Evolutionary conservation across 1,140 invertebrate species (phyloP).

Genomic region (Drosophila rhopaloa): DNA sequence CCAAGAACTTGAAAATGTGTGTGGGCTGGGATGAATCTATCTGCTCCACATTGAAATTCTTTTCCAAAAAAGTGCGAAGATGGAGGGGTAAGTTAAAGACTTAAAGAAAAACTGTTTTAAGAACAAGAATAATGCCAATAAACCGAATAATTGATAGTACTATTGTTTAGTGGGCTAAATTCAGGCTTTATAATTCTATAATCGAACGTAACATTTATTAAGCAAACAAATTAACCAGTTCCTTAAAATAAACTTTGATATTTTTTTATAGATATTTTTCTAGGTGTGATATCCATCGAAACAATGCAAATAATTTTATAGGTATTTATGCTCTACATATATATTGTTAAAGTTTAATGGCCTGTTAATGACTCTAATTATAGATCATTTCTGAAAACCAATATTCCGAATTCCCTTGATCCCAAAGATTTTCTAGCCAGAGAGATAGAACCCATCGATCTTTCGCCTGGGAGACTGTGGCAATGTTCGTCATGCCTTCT

Average conservation of each 20-base stretch:
- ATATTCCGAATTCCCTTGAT: not conserved
- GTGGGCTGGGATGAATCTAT: conserved; percentile 24
- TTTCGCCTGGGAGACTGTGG: conserved; percentile 7
- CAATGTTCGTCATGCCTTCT: conserved; percentile 21
- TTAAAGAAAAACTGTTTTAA: no score
- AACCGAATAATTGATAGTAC: no score
- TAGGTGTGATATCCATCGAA: not conserved
- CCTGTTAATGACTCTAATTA: not conserved
- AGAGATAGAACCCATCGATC: not conserved
- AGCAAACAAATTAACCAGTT: no score
- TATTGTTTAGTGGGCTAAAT: no score
- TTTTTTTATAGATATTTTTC: not conserved
- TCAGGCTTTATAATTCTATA: no score
- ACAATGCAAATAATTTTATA: not conserved
- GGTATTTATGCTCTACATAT: not conserved
- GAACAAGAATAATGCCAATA: no score
- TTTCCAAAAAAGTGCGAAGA: not conserved
- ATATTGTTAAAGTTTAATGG: not conserved
- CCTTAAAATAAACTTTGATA: no score
- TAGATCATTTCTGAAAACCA: not conserved
- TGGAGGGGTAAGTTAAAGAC: not conserved
- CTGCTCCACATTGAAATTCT: conserved; percentile 28
- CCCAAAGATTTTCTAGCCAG: not conserved
- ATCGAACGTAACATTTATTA: no score
- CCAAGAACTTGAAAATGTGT: conserved; percentile 74